A percentile compares a stretch with the other conserved stretches of the same genome.
Conservation (phyloP, 2,797 vertebrate genomes). For the Rhodeus uyekii region DNA sequence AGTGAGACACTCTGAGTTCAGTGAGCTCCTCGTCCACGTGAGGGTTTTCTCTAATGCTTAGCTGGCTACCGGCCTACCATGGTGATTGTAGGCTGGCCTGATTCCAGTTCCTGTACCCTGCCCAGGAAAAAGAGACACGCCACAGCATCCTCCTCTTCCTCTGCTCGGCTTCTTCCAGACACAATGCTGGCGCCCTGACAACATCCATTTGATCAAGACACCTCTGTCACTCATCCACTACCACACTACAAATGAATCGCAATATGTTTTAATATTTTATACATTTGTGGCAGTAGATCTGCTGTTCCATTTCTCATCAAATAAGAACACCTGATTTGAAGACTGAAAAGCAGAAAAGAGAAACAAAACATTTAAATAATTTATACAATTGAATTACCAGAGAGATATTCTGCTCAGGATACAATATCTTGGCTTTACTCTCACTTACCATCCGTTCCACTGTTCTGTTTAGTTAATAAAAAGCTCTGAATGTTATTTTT, state of each 20-base stretch:
- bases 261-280: constrained; percentile 1
- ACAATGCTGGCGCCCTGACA: constrained; percentile 82
- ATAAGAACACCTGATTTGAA: background rate
- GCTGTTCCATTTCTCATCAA: background rate
- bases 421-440: constrained; percentile 24
- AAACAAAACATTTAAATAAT: background rate
- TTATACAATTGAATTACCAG: constrained; percentile 10
- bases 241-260: background rate
- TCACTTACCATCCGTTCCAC: background rate
- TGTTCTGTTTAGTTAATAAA: constrained; percentile 6
- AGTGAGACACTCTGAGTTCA: background rate
- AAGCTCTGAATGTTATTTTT: constrained; percentile 10
- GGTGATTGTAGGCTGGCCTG: constrained; percentile 70
- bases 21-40: constrained; percentile 44
- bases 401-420: constrained; percentile 2
- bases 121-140: constrained; percentile 57
- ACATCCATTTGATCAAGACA: constrained; percentile 66
- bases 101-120: constrained; percentile 57
- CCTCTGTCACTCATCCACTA: constrained; percentile 59
- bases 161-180: constrained; percentile 63
- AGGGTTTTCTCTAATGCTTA: constrained; percentile 68
- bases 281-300: background rate
- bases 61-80: constrained; percentile 68
- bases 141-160: constrained; percentile 40
- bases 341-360: background rate